Evolutionary conservation across 1,140 invertebrate species (phyloP), one percentile per base, ranked within the genome.

Genomic region (Amyelois transitella): DNA sequence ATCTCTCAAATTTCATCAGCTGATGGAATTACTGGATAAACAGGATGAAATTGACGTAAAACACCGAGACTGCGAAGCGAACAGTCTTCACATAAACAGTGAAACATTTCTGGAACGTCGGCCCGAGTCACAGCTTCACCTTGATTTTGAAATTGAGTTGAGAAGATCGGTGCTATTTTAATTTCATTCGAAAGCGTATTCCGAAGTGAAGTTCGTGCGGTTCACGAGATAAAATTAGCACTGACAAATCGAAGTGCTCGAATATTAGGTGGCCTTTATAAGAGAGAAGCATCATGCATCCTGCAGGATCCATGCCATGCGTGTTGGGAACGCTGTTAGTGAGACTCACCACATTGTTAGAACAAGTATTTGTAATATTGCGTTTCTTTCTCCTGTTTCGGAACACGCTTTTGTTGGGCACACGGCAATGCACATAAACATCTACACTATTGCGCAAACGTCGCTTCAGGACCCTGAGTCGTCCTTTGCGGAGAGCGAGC

Each of bases 61-160:
- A 54, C 53, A 32, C 54, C n/a, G 25, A 59, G 63, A 69, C 66
- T 25, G 61, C 60, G 57, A 25, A 65, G 63, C 62, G 62, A 61
- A 55, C 58, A 63, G 62, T 60, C 65, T 61, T 64, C 64, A 60
- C 66, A 69, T 73, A 75, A 76, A 75, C 73, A 71, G 56, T 43
- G 53, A 49, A 72, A 65, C 78, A 76, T 82, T 73, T 79, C 75
- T 72, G 70, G 75, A 85, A 81, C 74, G 81, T 71, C 81, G 61
- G n/a, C n/a, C n/a, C 69, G 81, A 78, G 73, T 38, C 32, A 28
- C 77, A 72, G 59, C 74, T 74, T 87, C 80, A 87, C 84, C 84
- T 87, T 87, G 84, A 87, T 87, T 85, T 86, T 86, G 82, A 87
- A 83, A 75, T 64, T 77, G 75, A 71, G 66, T 75, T 80, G 80